Percentiles rank a stretch among this genome's conserved stretches.
phyloP scores from a whole-genome alignment of 2,888 invertebrate genomes.

The Glyphotaelius pellucidus region DNA sequence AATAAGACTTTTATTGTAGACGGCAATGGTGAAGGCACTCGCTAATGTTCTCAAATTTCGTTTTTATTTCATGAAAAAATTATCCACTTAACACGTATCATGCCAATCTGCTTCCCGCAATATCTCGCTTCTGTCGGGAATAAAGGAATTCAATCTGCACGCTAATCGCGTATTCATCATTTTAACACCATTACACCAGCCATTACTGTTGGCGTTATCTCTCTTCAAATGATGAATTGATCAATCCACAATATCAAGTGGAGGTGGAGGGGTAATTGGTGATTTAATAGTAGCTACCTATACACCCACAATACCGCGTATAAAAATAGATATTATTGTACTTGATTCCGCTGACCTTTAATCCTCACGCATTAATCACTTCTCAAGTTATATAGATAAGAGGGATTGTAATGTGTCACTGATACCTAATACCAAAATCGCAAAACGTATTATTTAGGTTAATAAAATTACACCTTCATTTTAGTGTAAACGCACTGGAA shows the following conservation, averaged over 20 bases:
- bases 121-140: neutral
- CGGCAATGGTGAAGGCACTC: neutral
- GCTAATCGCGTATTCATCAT: conserved; percentile 18
- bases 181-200: neutral
- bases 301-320: neutral
- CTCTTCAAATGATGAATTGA: conserved; percentile 2
- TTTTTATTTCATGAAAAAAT: conserved; percentile 3
- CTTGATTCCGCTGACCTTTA: neutral
- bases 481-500: neutral
- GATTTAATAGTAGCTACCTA: neutral
- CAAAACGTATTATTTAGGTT: neutral
- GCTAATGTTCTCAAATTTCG: neutral
- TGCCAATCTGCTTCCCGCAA: neutral
- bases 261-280: neutral
- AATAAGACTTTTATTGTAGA: conserved; percentile 22
- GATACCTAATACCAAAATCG: neutral
- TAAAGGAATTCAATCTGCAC: conserved; percentile 13
- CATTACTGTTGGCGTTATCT: neutral
- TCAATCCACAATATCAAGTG: neutral
- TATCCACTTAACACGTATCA: neutral
- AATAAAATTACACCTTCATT: neutral
- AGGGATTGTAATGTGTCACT: neutral
- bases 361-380: neutral
- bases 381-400: neutral
- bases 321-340: neutral